Percentiles rank a stretch among this genome's conserved stretches.
These are phyloP conservation scores for Eilema depressum DNA, from an alignment of 2,888 invertebrate species.

Conservation along the genomic window DNA sequence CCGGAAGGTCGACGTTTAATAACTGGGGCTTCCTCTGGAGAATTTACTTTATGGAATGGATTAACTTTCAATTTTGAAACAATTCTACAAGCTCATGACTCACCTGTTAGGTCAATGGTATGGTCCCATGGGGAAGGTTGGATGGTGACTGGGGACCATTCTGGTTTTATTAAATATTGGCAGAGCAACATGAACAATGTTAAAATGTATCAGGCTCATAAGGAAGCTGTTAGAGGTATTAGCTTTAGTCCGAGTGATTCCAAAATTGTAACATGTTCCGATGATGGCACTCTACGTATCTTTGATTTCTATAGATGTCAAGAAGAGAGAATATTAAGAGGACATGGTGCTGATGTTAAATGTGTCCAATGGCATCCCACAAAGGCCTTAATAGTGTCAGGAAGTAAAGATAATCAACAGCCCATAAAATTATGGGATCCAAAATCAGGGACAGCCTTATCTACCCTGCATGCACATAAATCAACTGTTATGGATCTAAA, in stretches of 20 bases:
- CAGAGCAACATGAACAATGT: slow-evolving; percentile 99
- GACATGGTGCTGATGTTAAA: slow-evolving; percentile 99
- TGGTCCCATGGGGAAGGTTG: slow-evolving; percentile 99
- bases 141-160: slow-evolving; percentile 99
- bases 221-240: slow-evolving; percentile 99
- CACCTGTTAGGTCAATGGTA: slow-evolving; percentile 99
- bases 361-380: slow-evolving; percentile 99
- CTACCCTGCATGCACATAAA: slow-evolving; percentile 99
- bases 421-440: slow-evolving; percentile 99
- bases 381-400: slow-evolving; percentile 98
- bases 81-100: slow-evolving; percentile 99
- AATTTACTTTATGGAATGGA: slow-evolving; percentile 99
- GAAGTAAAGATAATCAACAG: slow-evolving; percentile 99
- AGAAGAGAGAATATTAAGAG: slow-evolving; percentile 97
- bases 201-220: slow-evolving; percentile 99
- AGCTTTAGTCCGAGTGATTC: slow-evolving; percentile 99
- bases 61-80: slow-evolving; percentile 99
- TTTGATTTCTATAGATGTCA: slow-evolving; percentile 99
- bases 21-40: slow-evolving; percentile 99
- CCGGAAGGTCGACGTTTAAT: slow-evolving; percentile 99
- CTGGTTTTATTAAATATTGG: slow-evolving; percentile 99
- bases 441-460: slow-evolving; percentile 96
- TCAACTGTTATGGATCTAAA: slow-evolving; percentile 99
- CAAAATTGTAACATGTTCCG: slow-evolving; percentile 99
- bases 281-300: slow-evolving; percentile 99